These are phyloP conservation scores for Monochamus saltuarius DNA, from an alignment of 1,140 invertebrate species.

Conservation along the genomic window DNA sequence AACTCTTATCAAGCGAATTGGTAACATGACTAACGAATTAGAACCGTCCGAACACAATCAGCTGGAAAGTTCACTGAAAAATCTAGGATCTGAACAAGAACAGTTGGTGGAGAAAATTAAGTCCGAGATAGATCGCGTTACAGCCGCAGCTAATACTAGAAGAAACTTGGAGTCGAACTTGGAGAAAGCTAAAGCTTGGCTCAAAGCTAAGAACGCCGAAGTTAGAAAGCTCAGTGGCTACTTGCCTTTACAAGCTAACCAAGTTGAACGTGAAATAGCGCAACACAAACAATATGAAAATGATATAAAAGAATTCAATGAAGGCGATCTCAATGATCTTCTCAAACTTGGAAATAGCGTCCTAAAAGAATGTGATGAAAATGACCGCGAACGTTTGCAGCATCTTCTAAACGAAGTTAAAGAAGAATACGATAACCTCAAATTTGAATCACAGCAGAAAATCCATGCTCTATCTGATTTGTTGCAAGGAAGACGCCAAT, in stretches of 20 bases:
- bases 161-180: conserved; percentile 76
- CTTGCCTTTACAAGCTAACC: conserved; percentile 68
- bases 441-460: conserved; percentile 72
- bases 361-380: conserved; percentile 77
- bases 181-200: conserved; percentile 75
- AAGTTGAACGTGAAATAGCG: conserved; percentile 76
- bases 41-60: conserved; percentile 75
- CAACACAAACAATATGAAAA: conserved; percentile 71
- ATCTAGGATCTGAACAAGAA: conserved; percentile 69
- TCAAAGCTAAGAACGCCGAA: conserved; percentile 73
- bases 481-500: conserved; percentile 71
- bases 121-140: conserved; percentile 70
- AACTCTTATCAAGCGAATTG: conserved; percentile 77
- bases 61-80: conserved; percentile 66
- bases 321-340: conserved; percentile 72
- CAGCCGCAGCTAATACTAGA: conserved; percentile 65
- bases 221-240: conserved; percentile 73
- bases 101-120: conserved; percentile 70
- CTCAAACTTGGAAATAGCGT: conserved; percentile 74
- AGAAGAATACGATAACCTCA: conserved; percentile 68
- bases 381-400: conserved; percentile 67
- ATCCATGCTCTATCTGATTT: conserved; percentile 71
- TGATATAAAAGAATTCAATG: conserved; percentile 78
- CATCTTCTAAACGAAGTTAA: conserved; percentile 66
- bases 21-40: conserved; percentile 81